These are phyloP conservation scores for Pachydiplax longipennis DNA, from an alignment of 2,888 invertebrate species.

Conservation along the genomic window DNA sequence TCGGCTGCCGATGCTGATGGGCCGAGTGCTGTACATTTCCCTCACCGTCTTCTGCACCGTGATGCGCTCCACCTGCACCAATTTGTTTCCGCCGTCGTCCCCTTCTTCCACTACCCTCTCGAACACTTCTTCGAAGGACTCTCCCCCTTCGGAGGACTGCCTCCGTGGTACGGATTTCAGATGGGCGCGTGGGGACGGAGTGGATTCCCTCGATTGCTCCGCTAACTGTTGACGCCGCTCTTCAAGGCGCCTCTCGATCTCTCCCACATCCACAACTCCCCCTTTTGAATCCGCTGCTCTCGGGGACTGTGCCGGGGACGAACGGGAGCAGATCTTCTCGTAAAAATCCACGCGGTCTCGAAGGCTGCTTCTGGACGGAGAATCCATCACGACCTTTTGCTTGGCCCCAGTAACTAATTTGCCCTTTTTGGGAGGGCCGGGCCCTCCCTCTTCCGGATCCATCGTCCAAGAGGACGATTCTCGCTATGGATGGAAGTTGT, in stretches of 20 bases:
- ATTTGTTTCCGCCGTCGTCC: conserved; percentile 65
- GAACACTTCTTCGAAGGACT: conserved; percentile 63
- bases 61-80: conserved; percentile 77
- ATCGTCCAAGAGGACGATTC: conserved; percentile 49
- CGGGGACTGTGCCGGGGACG: conserved; percentile 53
- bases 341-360: conserved; percentile 80
- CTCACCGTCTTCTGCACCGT: conserved; percentile 70
- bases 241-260: conserved; percentile 67
- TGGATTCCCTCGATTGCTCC: conserved; percentile 63
- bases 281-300: conserved; percentile 56
- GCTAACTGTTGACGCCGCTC: conserved; percentile 55
- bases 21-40: conserved; percentile 62
- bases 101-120: conserved; percentile 69
- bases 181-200: conserved; percentile 57
- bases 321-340: conserved; percentile 75
- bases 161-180: conserved; percentile 45
- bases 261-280: conserved; percentile 66
- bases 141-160: conserved; percentile 53
- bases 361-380: conserved; percentile 62
- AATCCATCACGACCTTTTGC: conserved; percentile 56
- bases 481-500: conserved; percentile 30
- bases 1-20: conserved; percentile 59
- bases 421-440: conserved; percentile 5
- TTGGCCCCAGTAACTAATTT: conserved; percentile 52
- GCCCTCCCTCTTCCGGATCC: background rate